These are phyloP conservation scores for Fistularia tabacaria DNA, from an alignment of 2,797 vertebrate genomes.

Conservation along the genomic window DNA sequence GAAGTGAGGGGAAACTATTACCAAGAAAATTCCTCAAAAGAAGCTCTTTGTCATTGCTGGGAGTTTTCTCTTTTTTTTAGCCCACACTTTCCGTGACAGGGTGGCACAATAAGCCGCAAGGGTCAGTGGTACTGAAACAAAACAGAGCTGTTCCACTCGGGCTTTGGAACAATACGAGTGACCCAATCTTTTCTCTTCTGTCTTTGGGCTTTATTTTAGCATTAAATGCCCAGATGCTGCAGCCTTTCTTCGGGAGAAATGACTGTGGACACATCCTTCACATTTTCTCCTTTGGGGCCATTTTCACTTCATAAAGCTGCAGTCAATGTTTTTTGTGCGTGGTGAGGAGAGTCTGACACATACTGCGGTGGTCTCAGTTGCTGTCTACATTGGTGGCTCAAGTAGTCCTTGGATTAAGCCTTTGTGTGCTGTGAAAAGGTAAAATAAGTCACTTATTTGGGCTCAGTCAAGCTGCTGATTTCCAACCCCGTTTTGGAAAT, in stretches of 20 bases:
- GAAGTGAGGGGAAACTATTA: conserved; percentile 51
- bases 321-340: conserved; percentile 94
- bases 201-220: conserved; percentile 86
- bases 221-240: conserved; percentile 87
- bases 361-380: conserved; percentile 90
- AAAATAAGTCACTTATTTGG: conserved; percentile 99
- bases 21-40: conserved; percentile 49
- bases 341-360: conserved; percentile 85
- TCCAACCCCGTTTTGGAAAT: conserved; percentile 79
- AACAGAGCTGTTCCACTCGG: conserved; percentile 81
- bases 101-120: conserved; percentile 83
- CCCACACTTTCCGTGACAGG: conserved; percentile 87
- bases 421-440: conserved; percentile 93
- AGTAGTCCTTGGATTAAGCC: conserved; percentile 93
- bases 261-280: conserved; percentile 87
- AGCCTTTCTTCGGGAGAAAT: conserved; percentile 83
- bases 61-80: conserved; percentile 66
- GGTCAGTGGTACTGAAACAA: conserved; percentile 91
- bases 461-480: conserved; percentile 96
- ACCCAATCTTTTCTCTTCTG: conserved; percentile 83
- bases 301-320: conserved; percentile 98
- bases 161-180: conserved; percentile 79
- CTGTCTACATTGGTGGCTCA: conserved; percentile 92
- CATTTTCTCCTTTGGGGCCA: conserved; percentile 83
- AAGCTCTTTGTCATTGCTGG: conserved; percentile 61